These are phyloP conservation scores for Cyanoramphus novaezelandiae DNA, from an alignment of 2,113 vertebrate genomes.

Conservation along the genomic window DNA sequence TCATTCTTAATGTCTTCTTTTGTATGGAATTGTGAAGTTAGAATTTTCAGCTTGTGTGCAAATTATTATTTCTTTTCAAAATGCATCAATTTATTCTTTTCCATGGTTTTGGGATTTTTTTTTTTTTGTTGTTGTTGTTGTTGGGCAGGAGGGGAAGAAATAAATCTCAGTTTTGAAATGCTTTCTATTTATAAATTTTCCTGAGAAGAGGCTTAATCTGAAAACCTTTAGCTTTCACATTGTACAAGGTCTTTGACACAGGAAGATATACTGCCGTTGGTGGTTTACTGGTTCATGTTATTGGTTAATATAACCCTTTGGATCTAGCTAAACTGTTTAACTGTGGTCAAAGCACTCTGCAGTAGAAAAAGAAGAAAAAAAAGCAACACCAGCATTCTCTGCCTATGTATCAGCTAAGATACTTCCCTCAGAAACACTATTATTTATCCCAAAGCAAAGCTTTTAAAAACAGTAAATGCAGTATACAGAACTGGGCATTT, in stretches of 20 bases:
- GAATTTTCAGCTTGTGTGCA: not conserved
- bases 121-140: not conserved
- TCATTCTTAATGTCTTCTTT: not conserved
- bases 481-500: not conserved
- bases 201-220: slow-evolving; percentile 2
- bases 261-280: not conserved
- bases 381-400: not conserved
- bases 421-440: not conserved
- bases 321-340: not conserved
- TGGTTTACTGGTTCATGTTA: not conserved
- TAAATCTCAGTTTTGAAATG: slow-evolving; percentile 16
- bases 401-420: not conserved
- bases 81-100: not conserved
- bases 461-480: not conserved
- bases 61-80: not conserved
- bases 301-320: not conserved
- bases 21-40: not conserved
- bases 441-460: not conserved
- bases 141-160: not conserved
- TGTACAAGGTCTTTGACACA: not conserved
- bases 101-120: not conserved
- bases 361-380: not conserved
- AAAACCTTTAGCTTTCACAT: slow-evolving; percentile 6
- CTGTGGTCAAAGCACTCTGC: not conserved
- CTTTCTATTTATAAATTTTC: slow-evolving; percentile 20